phyloP scores from a whole-genome alignment of 2,888 invertebrate genomes.

The Auanema sp. region DNA sequence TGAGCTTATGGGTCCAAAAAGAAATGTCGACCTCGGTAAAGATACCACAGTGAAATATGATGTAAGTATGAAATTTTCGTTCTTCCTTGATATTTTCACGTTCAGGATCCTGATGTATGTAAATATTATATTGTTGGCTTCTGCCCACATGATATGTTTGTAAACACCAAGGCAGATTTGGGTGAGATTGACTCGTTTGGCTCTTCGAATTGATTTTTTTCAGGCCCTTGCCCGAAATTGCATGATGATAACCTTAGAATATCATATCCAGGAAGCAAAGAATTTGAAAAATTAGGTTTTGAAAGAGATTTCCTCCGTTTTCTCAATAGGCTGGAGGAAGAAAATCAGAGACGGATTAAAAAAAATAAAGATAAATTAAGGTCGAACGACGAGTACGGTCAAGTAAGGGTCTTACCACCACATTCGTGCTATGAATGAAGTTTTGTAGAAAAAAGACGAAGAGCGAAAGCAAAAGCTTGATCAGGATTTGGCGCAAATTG shows the following conservation, averaged over 20 bases:
- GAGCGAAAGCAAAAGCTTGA: conserved; percentile 27
- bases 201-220: conserved; percentile 6
- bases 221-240: conserved; percentile 82
- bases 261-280: conserved; percentile 69
- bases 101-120: conserved; percentile 78
- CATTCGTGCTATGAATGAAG: not conserved
- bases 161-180: conserved; percentile 93
- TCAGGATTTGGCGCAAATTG: conserved; percentile 26
- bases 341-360: conserved; percentile 48
- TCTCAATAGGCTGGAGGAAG: conserved; percentile 41
- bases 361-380: conserved; percentile 39
- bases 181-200: conserved; percentile 66
- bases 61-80: conserved; percentile 17
- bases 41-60: conserved; percentile 37
- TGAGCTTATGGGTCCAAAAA: conserved; percentile 55
- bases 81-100: conserved; percentile 7
- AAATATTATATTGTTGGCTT: conserved; percentile 93
- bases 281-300: conserved; percentile 52
- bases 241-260: conserved; percentile 93
- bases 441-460: conserved; percentile 37
- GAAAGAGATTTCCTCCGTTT: conserved; percentile 44
- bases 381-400: conserved; percentile 31
- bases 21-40: conserved; percentile 47
- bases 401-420: conserved; percentile 17
- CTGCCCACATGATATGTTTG: conserved; percentile 96